Evolutionary conservation across 2,113 vertebrate genomes (phyloP).

Genomic region (Mesoclemmys tuberculata): DNA sequence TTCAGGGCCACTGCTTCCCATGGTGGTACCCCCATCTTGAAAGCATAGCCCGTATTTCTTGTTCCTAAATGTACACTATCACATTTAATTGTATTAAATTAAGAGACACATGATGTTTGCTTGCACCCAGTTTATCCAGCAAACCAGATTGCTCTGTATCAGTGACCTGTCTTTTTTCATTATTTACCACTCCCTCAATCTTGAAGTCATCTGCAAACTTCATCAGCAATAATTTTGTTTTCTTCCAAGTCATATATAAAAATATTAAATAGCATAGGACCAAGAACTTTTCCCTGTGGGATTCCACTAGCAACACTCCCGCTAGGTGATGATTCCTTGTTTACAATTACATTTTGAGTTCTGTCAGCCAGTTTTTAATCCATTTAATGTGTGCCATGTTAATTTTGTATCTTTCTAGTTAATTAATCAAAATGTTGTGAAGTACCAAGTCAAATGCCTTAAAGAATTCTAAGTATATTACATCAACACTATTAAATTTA

Average conservation of each 20-base stretch:
- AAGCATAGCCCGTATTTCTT: neutral
- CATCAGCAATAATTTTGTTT: neutral
- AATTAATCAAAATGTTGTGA: neutral
- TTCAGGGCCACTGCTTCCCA: neutral
- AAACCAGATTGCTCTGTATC: neutral
- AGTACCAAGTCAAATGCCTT: neutral
- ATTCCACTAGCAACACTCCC: neutral
- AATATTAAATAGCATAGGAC: neutral
- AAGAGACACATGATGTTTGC: neutral
- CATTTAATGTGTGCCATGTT: neutral
- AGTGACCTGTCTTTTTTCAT: neutral
- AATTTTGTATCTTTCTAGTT: neutral
- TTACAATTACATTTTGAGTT: neutral
- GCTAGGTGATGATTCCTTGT: neutral
- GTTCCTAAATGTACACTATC: neutral
- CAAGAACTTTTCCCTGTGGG: neutral
- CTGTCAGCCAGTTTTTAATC: neutral
- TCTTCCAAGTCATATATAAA: neutral
- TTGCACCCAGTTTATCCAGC: neutral
- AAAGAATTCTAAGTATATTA: neutral
- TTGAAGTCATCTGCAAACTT: neutral
- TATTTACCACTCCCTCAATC: neutral
- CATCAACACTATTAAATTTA: neutral
- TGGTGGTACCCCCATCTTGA: neutral
- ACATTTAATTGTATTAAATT: neutral